Base-by-base conservation (phyloP, 1,140 invertebrate genomes). In the Lasioglossum albipes region DNA sequence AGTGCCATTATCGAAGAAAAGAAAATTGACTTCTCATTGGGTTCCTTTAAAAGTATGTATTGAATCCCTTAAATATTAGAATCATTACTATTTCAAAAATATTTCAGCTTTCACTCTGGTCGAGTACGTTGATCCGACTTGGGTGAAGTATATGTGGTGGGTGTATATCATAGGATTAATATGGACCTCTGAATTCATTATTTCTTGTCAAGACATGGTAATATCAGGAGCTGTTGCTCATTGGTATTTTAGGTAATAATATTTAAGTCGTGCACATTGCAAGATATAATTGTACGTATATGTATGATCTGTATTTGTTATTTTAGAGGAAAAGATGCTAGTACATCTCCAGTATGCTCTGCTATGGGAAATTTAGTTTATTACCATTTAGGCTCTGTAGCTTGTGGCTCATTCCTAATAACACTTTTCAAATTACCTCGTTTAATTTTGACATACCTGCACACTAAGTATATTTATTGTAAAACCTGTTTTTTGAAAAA, bases 101-200 rank as follows among this genome's bases (percentile, higher is more conserved):
- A 62, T 90, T 88, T 61, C 77, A 95, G 95, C 94, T 76, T 95
- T 96, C 79, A 94, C 94, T 20, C 91, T 95, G 7, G 94, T 97
- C 45, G 95, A 96, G 83, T 97, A 96, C 89, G 91, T 94, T 72
- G 95, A 97, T 89, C 94, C 95, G 20, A 94, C 94, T 59, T 97
- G 96, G 94, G 95, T 98, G 22, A 96, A 96, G 85, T 96, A 97
- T 75, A 97, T 97, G 96, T 98, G 97, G 96, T 98, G 97, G 97
- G 95, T 98, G 77, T 97, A 98, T 90, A 94, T 98, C 18, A 96
- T 98, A 66, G 97, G 97, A 31, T 93, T 98, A 0, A 95, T 99
- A 74, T 98, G 97, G 98, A 96, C 96, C 1, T 96, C 96, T 27
- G 97, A 98, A 93, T 98, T 98, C 90, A 98, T 98, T 83, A 95